Conservation (phyloP, 2,888 invertebrate species). For the Idaea aversata region DNA sequence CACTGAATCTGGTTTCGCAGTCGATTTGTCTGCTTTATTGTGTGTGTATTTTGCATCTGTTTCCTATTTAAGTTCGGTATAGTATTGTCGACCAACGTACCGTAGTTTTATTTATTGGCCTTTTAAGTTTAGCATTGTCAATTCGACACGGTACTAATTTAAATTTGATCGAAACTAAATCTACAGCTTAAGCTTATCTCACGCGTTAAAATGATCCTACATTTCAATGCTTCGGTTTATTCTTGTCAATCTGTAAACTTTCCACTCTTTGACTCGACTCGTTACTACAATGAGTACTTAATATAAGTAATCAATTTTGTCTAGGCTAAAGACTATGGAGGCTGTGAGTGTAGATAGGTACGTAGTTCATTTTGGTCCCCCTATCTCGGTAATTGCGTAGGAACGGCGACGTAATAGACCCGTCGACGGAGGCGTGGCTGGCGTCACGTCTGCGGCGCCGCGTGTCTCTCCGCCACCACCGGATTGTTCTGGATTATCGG, state of each 20-base stretch:
- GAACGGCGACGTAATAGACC: slow-evolving; percentile 49
- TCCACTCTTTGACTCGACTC: not conserved
- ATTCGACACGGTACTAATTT: slow-evolving; percentile 3
- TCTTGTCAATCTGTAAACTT: not conserved
- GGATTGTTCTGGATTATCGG: slow-evolving; percentile 53
- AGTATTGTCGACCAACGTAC: slow-evolving; percentile 28
- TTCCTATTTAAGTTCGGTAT: slow-evolving; percentile 43
- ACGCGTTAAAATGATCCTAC: not conserved
- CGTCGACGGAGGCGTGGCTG: slow-evolving; percentile 66
- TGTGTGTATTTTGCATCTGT: slow-evolving; percentile 51
- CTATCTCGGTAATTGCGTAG: slow-evolving; percentile 45
- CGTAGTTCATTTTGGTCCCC: slow-evolving; percentile 29
- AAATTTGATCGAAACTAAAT: not conserved
- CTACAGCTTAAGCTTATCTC: not conserved
- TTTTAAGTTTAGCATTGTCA: slow-evolving; percentile 20
- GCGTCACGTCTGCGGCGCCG: slow-evolving; percentile 72
- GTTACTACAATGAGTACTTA: not conserved
- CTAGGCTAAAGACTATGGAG: slow-evolving; percentile 9
- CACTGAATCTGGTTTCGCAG: slow-evolving; percentile 58
- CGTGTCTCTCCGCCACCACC: slow-evolving; percentile 42
- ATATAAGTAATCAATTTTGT: not conserved
- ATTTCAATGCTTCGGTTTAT: not conserved
- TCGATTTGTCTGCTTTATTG: slow-evolving; percentile 72
- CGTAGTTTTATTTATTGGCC: slow-evolving; percentile 43
- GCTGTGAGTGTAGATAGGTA: slow-evolving; percentile 30